Base-by-base conservation (phyloP, 1,140 invertebrate species). In the Cydia strobilella region DNA sequence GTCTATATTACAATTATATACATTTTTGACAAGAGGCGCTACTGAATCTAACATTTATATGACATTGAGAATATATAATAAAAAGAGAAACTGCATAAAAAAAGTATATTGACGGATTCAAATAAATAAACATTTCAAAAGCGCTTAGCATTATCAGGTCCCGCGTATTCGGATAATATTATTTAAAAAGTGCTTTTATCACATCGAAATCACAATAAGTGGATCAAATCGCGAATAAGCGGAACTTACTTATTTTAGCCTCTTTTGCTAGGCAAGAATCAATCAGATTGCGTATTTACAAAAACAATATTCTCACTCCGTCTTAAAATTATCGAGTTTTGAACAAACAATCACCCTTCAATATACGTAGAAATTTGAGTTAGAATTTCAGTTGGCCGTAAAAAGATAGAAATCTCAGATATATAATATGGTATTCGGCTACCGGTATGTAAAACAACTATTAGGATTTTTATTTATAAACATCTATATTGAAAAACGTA, bases 241-340 rank as follows among this genome's bases (percentile, higher is more conserved):
- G 20, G 20, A 9, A 59, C 54, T 59, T 2, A 2, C n/a, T 59
- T 54, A 54, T 23, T 59, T 20, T 23, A 59, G 18, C 18, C 13
- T 18, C 65, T 39, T 18, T 39, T 18, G 65, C 65, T 69, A 35
- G 31, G 65, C 65, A 69, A 69, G 62, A 65, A 65, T n/a, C 31
- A n/a, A 20, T 39, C 20, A 35, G 5, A 65, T 35, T 66, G 63
- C 63, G 15, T 35, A 35, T 69, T 35, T 69, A 69, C 65, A 69
- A 20, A 59, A 69, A 69, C 65, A 69, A 69, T 69, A 69, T 69
- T 69, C 65, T 69, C 65, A 39, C 65, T 69, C 54, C 1, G 65
- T 18, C 65, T 35, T 69, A 69, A 69, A 42, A 69, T 15, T 69
- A 18, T 42, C 10, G 65, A 69, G 65, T 69, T 69, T 20, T 35